Base-by-base conservation (phyloP, 2,797 vertebrate species). In the Cebuella pygmaea region DNA sequence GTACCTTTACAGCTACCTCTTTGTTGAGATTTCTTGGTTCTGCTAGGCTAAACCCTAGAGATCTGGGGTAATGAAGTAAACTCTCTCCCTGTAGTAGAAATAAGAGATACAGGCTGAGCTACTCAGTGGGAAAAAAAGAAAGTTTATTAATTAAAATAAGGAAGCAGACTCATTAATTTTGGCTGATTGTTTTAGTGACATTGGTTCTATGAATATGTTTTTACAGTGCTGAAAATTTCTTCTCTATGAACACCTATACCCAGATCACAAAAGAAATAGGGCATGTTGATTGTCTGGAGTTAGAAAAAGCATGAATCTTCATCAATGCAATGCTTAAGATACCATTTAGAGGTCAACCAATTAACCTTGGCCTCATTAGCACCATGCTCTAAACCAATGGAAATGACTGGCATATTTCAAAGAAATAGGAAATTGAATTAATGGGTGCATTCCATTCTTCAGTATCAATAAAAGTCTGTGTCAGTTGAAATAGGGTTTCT, bases 371-470 rank as follows among this genome's bases (percentile, higher is more conserved):
- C 75, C 55, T 95, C 86, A 90, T 95, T 90, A 96, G 78, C 89
- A 93, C 36, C 0, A 33, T 57, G 33, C 24, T 84, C 11, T 76
- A 93, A n/a, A 93, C 7, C 15, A 90, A 27, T 33, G 17, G 22
- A 92, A 44, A 15, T 81, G 82, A 92, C 30, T 39, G 75, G 55
- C 48, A 74, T 93, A 81, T 85, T 96, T 48, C 46, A 52, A 96
- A 93, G 89, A 90, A 64, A 93, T 67, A 95, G 95, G 84, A 95
- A 95, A 97, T 92, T 93, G 89, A 96, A 97, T 93, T 83, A 91
- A 36, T 4, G 14, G 46, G 4, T 75, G 6, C 72, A 72, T 93
- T 95, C 30, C 76, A 92, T 96, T 89, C 88, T 55, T 95, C 48
- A 36, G 33, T 46, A 48, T 90, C 90, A 95, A 90, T 90, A 90